Percentiles rank a stretch among this genome's conserved stretches.
Evolutionary conservation across 2,888 invertebrate species (phyloP).

Genomic region (Lordiphosa fenestrarum): DNA sequence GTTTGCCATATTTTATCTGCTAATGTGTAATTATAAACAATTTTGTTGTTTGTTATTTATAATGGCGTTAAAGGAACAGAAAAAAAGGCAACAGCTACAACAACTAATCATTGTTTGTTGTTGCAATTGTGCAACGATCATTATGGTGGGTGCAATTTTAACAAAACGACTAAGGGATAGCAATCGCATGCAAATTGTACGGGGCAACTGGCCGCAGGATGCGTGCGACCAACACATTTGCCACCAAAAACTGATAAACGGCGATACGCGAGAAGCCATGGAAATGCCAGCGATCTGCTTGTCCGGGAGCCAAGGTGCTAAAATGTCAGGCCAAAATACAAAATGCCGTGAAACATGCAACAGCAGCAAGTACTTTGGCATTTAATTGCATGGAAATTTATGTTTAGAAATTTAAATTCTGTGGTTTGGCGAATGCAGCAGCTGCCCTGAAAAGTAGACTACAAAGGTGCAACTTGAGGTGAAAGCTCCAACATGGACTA

Average conservation of each 20-base stretch:
- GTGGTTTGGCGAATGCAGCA: constrained; percentile 32
- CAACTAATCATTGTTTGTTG: constrained; percentile 28
- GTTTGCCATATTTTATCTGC: constrained; percentile 60
- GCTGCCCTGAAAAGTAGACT: constrained; percentile 37
- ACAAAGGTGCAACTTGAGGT: constrained; percentile 17
- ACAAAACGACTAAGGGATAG: constrained; percentile 33
- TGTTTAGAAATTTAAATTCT: constrained; percentile 33
- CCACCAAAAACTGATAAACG: constrained; percentile 36
- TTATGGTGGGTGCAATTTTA: constrained; percentile 34
- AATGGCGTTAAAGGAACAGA: constrained; percentile 27
- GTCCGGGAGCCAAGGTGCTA: constrained; percentile 39
- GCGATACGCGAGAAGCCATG: constrained; percentile 8
- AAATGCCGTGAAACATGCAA: constrained; percentile 58
- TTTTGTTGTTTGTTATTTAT: constrained; percentile 59
- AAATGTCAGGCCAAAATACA: constrained; percentile 48
- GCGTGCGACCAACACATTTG: constrained; percentile 52
- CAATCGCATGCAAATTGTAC: constrained; percentile 12
- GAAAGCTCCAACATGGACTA: neutral
- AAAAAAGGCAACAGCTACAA: constrained; percentile 4
- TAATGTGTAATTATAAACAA: constrained; percentile 71
- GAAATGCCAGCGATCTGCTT: constrained; percentile 9
- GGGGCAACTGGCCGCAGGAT: constrained; percentile 5
- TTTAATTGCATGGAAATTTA: constrained; percentile 60
- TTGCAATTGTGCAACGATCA: constrained; percentile 27
- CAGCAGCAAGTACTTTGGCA: constrained; percentile 28